Conservation (phyloP, 2,113 vertebrate genomes). For the Amblyopsis rosae region DNA sequence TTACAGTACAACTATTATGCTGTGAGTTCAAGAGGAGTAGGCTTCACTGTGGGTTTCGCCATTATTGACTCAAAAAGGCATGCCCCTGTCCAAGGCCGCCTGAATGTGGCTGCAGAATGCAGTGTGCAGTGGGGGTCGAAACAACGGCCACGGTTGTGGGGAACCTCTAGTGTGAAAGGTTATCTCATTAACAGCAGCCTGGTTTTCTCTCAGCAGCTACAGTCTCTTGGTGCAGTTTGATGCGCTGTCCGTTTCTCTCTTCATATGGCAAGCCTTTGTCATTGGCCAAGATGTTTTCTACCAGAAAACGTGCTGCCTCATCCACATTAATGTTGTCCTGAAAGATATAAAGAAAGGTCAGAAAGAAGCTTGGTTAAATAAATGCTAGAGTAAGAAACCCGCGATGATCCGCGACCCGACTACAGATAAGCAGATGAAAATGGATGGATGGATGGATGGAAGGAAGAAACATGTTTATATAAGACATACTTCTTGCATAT, state of each 20-base stretch:
- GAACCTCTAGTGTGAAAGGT: slow-evolving; percentile 17
- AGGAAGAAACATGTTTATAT: too few relatives aligned
- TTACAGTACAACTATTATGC: too few relatives aligned
- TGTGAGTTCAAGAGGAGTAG: slow-evolving; percentile 4
- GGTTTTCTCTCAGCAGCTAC: slow-evolving; percentile 86
- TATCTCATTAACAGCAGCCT: slow-evolving; percentile 87
- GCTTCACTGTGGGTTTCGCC: slow-evolving; percentile 15
- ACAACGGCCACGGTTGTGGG: slow-evolving; percentile 1
- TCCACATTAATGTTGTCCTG: slow-evolving; percentile 98
- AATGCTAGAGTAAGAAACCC: too few relatives aligned
- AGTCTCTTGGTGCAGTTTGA: slow-evolving; percentile 85
- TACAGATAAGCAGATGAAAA: too few relatives aligned
- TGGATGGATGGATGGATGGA: too few relatives aligned
- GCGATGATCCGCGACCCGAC: too few relatives aligned
- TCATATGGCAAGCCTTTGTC: slow-evolving; percentile 87
- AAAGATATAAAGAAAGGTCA: slow-evolving; percentile 32
- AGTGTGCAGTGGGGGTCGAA: neutral
- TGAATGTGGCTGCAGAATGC: neutral
- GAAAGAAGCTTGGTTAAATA: slow-evolving; percentile 5
- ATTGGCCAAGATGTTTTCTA: slow-evolving; percentile 91
- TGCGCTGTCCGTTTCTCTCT: slow-evolving; percentile 83
- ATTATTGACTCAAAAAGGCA: slow-evolving; percentile 10
- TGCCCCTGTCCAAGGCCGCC: slow-evolving; percentile 30
- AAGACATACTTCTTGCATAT: too few relatives aligned
- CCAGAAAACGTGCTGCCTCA: slow-evolving; percentile 92